Percentiles rank a stretch among this genome's conserved stretches.
These are phyloP conservation scores for Sebastes trivittatus DNA, from an alignment of 2,797 vertebrate species.

Conservation along the genomic window DNA sequence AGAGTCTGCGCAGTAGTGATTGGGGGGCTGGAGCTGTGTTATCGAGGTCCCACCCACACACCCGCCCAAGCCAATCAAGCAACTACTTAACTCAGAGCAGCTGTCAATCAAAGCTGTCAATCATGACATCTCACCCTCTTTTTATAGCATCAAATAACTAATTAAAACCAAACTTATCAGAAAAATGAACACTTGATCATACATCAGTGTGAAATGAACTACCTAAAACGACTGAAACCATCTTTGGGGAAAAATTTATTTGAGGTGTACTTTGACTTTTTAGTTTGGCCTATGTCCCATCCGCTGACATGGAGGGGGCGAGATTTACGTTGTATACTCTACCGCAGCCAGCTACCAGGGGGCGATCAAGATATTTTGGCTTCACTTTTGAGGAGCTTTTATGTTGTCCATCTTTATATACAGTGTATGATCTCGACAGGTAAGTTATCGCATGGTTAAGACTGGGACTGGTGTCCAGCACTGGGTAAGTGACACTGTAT, in stretches of 20 bases:
- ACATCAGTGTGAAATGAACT: background rate
- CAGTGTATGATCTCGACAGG: background rate
- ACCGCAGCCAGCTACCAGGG: too few species aligned
- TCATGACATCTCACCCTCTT: too few species aligned
- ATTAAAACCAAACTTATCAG: background rate
- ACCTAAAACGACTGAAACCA: background rate
- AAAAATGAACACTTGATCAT: background rate
- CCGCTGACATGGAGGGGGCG: background rate
- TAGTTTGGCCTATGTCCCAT: background rate
- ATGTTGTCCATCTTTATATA: too few species aligned
- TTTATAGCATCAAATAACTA: background rate
- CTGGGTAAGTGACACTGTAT: background rate
- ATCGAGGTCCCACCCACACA: background rate
- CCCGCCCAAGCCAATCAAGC: background rate
- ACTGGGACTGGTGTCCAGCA: background rate
- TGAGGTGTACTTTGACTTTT: background rate
- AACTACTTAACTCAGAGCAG: background rate
- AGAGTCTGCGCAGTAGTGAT: too few species aligned
- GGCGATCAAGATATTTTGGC: too few species aligned
- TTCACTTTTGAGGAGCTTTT: too few species aligned
- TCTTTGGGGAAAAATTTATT: background rate
- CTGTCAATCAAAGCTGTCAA: too few species aligned
- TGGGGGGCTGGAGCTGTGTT: rapidly evolving
- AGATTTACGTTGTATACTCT: background rate
- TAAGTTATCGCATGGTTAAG: background rate